Percentiles rank a stretch among this genome's conserved stretches.
Conservation (phyloP, 2,797 vertebrate genomes). For the Eleutherodactylus coqui region DNA sequence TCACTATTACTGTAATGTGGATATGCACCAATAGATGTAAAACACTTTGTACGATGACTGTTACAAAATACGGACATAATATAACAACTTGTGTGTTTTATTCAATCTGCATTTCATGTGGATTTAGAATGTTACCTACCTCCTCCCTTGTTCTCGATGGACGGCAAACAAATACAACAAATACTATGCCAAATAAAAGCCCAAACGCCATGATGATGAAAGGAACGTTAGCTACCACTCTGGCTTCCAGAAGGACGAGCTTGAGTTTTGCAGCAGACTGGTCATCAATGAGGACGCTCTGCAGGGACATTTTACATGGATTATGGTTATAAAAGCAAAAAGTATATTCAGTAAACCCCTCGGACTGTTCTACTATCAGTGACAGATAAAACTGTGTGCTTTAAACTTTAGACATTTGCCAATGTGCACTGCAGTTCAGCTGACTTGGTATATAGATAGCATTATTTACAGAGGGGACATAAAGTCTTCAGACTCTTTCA, state of each 20-base stretch:
- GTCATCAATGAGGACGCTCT: constrained; percentile 92
- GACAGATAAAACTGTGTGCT: not conserved
- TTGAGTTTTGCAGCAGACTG: constrained; percentile 79
- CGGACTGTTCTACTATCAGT: not conserved
- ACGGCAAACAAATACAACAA: constrained; percentile 82
- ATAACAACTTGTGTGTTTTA: too few relatives aligned
- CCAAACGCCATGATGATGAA: constrained; percentile 89
- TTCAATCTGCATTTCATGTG: not conserved
- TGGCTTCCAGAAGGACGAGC: constrained; percentile 69
- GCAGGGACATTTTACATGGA: constrained; percentile 7
- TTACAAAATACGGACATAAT: too few relatives aligned
- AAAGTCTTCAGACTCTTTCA: too few relatives aligned
- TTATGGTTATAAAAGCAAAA: not conserved
- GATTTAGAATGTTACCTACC: constrained; percentile 73
- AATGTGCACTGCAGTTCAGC: not conserved
- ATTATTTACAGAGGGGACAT: too few relatives aligned
- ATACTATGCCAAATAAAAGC: constrained; percentile 82
- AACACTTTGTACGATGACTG: too few relatives aligned
- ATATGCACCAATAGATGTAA: too few relatives aligned
- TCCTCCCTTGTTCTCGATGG: constrained; percentile 75
- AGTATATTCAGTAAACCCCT: not conserved
- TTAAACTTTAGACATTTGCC: not conserved
- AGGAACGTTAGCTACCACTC: constrained; percentile 84
- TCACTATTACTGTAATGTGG: too few relatives aligned
- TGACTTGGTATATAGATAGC: not conserved